Conservation (phyloP, 1,140 invertebrate species). For the Lepidurus arcticus region DNA sequence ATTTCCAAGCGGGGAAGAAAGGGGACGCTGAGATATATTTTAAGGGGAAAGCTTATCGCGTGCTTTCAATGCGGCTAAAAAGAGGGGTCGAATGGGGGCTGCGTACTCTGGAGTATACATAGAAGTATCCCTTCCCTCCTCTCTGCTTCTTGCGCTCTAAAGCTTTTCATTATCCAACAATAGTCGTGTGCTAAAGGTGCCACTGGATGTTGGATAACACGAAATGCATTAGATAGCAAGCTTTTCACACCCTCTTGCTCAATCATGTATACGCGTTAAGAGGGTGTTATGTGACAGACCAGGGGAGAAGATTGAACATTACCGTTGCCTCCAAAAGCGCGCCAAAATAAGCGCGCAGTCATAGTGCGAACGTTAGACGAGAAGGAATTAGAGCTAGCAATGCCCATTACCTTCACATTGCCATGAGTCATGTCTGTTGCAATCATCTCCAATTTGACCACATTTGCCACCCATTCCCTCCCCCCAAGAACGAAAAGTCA, state of each 20-base stretch:
- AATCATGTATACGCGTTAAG: background rate
- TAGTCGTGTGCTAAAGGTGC: background rate
- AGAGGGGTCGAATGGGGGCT: background rate
- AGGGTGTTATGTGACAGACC: background rate
- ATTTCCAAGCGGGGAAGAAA: background rate
- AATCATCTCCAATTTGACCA: too few species aligned
- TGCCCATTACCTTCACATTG: too few species aligned
- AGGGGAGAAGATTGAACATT: too few species aligned
- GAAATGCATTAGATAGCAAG: constrained; percentile 1
- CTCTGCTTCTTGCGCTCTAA: background rate
- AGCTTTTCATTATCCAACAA: constrained; percentile 19
- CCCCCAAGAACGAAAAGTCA: too few species aligned
- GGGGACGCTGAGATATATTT: background rate
- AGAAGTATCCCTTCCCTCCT: background rate
- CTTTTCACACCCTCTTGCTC: constrained; percentile 18
- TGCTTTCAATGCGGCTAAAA: background rate
- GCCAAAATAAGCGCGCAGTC: too few species aligned
- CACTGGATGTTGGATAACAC: constrained; percentile 15
- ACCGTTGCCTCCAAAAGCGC: too few species aligned
- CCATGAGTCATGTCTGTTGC: too few species aligned
- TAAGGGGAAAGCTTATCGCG: background rate
- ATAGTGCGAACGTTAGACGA: too few species aligned
- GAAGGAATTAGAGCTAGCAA: too few species aligned
- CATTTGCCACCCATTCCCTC: too few species aligned
- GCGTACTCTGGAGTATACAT: background rate